phyloP scores from a whole-genome alignment of 2,888 invertebrate genomes.

The Dorcus parallelipipedus region DNA sequence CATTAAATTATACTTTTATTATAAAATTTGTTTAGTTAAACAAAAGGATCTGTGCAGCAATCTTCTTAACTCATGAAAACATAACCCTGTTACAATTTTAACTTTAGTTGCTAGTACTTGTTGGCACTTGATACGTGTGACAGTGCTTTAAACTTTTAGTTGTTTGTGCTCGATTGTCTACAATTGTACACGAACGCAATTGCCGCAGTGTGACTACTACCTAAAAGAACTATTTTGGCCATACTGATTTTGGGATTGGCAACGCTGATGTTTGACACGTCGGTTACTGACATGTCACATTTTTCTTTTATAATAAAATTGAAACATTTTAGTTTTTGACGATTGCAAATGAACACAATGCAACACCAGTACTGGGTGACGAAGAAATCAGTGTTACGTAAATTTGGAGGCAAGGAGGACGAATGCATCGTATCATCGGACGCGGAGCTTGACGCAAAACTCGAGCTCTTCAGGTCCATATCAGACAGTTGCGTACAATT shows the following conservation, averaged over 20 bases:
- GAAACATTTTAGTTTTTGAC: not conserved
- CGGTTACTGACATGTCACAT: not conserved
- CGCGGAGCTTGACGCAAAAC: constrained; percentile 93
- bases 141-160: too few species aligned
- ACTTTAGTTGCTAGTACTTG: too few species aligned
- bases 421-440: constrained; percentile 95
- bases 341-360: constrained; percentile 51
- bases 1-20: too few species aligned
- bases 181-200: too few species aligned
- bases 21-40: too few species aligned
- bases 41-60: too few species aligned
- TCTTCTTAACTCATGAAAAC: too few species aligned
- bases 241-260: not conserved
- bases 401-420: constrained; percentile 95
- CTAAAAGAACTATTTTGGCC: not conserved
- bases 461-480: constrained; percentile 89
- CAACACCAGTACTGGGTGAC: constrained; percentile 98
- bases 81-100: too few species aligned
- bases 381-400: constrained; percentile 89
- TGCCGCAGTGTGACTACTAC: too few species aligned
- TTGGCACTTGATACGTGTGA: too few species aligned
- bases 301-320: not conserved
- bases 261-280: not conserved
- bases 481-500: constrained; percentile 85
- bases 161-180: too few species aligned